These are phyloP conservation scores for Tipula lateralis DNA, from an alignment of 2,888 invertebrate species.

Conservation along the genomic window DNA sequence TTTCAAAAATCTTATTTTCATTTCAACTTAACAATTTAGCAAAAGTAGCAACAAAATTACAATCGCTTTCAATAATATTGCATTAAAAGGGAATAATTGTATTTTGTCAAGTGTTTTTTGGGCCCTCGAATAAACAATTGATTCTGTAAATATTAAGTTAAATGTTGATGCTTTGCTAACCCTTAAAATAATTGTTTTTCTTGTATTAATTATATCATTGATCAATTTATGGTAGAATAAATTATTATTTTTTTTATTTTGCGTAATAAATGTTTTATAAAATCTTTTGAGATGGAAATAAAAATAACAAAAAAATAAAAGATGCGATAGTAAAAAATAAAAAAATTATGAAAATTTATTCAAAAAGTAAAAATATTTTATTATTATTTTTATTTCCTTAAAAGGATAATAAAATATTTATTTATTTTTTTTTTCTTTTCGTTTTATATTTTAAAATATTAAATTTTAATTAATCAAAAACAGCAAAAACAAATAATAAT, in stretches of 20 bases:
- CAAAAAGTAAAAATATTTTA: not conserved
- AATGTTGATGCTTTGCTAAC: not conserved
- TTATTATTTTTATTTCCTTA: not conserved
- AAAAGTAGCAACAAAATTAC: not conserved
- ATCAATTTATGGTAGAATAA: conserved; percentile 19
- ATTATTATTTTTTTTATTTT: not conserved
- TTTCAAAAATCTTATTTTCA: not conserved
- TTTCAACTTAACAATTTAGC: not conserved
- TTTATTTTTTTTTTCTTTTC: not conserved
- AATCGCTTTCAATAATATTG: not conserved
- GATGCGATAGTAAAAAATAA: not conserved
- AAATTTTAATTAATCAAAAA: not conserved
- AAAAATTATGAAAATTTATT: conserved; percentile 21
- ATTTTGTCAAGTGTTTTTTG: conserved; percentile 24
- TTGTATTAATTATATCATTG: conserved; percentile 15
- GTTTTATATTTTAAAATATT: not conserved
- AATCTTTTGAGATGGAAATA: conserved; percentile 13
- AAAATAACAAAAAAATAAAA: not conserved
- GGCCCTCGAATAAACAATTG: not conserved
- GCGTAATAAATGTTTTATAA: not conserved
- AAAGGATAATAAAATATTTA: conserved; percentile 19
- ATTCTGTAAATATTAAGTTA: not conserved
- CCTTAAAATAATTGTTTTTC: conserved; percentile 9
- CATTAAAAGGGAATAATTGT: not conserved
- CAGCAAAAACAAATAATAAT: not conserved